Evolutionary conservation across 1,140 invertebrate genomes (phyloP), one percentile per base, ranked within the genome.

Genomic region (Diprion similis): DNA sequence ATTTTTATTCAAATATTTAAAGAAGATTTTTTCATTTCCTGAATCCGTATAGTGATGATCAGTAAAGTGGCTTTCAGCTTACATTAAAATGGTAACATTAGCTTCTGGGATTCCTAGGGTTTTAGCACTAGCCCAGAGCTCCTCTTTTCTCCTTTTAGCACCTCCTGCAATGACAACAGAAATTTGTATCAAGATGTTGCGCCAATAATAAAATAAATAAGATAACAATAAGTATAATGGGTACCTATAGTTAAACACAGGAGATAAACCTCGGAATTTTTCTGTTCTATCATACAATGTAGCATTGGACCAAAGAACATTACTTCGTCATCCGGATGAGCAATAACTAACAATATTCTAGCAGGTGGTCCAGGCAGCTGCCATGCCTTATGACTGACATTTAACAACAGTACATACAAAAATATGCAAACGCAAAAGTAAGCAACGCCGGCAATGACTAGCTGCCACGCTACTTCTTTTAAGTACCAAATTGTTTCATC

Each of bases 261-360:
- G 24, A 99, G 78, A 84, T 95, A 94, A 66, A 98, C 89, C 78
- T 90, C 88, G 79, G 88, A 92, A 78, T 87, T 89, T 77, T 89
- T 89, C 47, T 91, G 89, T 79, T 89, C 91, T n/a, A 86, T 87
- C 51, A 93, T 90, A 84, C 90, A 91, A 75, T 96, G 89, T 74
- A 99, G 92, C 19, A 96, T 92, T 9, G 98, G 98, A 0, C 96
- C 96, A 86, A 99, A 99, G 86, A 99, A 99, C 98, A 99, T 99
- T 76, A 95, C 96, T 85, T 99, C 98, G 83, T 98, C 96, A 87
- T 99, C 98, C 10, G 98, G 98, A 90, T 99, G 98, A 24, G 97
- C 97, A 13, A 92, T 95, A 0, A 98, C 92, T 48, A 99, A 84
- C 17, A 99, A 85, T 51, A 97, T 90, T 79, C 94, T 86, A 4